phyloP scores from a whole-genome alignment of 2,797 vertebrate genomes.

The Gallinago stenura region DNA sequence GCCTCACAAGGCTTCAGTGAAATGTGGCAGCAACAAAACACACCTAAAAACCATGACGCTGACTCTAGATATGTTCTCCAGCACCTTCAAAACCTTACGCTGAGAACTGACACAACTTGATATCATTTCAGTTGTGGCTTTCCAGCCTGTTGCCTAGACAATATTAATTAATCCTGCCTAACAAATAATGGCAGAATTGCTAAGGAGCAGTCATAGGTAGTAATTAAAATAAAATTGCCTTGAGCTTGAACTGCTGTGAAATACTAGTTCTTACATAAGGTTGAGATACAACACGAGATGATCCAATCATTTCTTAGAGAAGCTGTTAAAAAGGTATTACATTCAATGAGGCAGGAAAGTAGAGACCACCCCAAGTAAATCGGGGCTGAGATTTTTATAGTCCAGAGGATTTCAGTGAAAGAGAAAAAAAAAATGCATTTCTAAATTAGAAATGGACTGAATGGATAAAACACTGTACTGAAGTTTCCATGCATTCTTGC shows the following conservation, averaged over 20 bases:
- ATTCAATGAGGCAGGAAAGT: neutral
- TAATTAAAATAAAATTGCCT: conserved; percentile 38
- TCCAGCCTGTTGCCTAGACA: conserved; percentile 29
- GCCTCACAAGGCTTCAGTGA: neutral
- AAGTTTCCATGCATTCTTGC: neutral
- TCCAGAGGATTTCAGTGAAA: neutral
- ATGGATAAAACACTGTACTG: neutral
- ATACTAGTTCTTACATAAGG: conserved; percentile 36
- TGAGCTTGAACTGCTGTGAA: conserved; percentile 30
- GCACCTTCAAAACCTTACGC: neutral
- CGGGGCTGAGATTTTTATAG: neutral
- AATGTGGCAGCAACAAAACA: neutral
- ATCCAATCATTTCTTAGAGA: neutral
- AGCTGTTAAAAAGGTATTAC: neutral
- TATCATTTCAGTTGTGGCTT: neutral
- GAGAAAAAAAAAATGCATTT: neutral
- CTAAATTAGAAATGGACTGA: neutral
- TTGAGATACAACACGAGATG: neutral
- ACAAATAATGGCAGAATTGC: conserved; percentile 58
- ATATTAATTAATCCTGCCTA: conserved; percentile 44
- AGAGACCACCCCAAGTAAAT: neutral
- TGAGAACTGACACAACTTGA: neutral
- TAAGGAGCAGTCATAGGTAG: conserved; percentile 15
- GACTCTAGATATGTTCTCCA: neutral
- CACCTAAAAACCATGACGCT: rapidly evolving